These are phyloP conservation scores for Pomatorhinus ruficollis DNA, from an alignment of 2,113 vertebrate genomes.

Conservation along the genomic window DNA sequence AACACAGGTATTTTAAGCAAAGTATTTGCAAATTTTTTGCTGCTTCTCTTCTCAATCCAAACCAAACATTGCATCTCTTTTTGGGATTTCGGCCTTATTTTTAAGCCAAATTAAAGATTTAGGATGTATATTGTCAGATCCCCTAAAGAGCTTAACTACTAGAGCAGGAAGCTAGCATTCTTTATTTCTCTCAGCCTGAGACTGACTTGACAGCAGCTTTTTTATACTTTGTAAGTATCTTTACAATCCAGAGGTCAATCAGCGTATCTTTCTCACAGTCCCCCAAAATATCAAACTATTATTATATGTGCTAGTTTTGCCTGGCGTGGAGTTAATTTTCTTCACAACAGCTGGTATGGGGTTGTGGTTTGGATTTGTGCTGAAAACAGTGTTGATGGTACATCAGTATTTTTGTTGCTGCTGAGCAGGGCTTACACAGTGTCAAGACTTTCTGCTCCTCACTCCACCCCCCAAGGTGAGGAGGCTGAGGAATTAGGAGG, in stretches of 20 bases:
- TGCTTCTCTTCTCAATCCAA: neutral
- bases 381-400: neutral
- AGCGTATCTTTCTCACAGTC: neutral
- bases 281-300: neutral
- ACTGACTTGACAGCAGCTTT: neutral
- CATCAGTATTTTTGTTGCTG: neutral
- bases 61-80: neutral
- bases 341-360: neutral
- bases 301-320: neutral
- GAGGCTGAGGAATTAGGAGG: neutral
- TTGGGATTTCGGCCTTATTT: neutral
- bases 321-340: neutral
- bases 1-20: neutral
- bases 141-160: neutral
- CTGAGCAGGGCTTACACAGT: neutral
- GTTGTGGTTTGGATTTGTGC: neutral
- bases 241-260: neutral
- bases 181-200: neutral
- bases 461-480: neutral
- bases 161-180: neutral
- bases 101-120: neutral
- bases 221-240: neutral
- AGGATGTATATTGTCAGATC: neutral
- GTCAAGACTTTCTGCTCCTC: neutral
- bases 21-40: neutral